These are phyloP conservation scores for Perognathus longimembris DNA, from an alignment of 2,113 vertebrate species.

Conservation along the genomic window DNA sequence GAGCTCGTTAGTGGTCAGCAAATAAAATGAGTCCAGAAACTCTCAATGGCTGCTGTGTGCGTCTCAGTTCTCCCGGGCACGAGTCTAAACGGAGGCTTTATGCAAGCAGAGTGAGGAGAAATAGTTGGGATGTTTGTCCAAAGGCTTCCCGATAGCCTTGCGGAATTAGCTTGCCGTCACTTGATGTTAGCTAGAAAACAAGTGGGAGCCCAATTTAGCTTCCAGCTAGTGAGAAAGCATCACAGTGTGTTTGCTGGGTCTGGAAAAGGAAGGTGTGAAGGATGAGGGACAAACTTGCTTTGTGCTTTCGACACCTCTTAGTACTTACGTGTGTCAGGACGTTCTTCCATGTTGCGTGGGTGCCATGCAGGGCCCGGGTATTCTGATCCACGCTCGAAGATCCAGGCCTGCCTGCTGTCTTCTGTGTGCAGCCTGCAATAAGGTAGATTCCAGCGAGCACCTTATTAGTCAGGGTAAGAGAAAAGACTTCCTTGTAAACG, in stretches of 20 bases:
- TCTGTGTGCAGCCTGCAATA: background rate
- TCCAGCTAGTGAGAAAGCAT: background rate
- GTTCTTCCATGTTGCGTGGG: no score
- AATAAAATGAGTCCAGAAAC: constrained; percentile 51
- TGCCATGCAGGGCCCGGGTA: accelerated
- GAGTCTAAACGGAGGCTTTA: constrained; percentile 49
- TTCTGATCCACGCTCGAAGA: background rate
- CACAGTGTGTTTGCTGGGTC: background rate
- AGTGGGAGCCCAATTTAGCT: background rate
- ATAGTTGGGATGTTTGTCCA: constrained; percentile 60
- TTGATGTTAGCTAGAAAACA: background rate
- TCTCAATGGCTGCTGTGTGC: constrained; percentile 55
- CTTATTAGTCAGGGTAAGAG: background rate
- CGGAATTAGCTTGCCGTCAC: constrained; percentile 12
- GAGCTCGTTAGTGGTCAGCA: constrained; percentile 58
- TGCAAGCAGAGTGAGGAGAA: constrained; percentile 25
- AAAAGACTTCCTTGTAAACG: background rate
- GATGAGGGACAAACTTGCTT: background rate
- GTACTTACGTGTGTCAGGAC: accelerated
- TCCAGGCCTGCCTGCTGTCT: background rate
- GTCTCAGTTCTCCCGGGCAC: background rate
- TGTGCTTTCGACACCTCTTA: background rate
- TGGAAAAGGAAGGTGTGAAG: background rate
- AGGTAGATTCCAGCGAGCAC: background rate
- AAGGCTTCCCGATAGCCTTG: constrained; percentile 39